Evolutionary conservation across 2,888 invertebrate species (phyloP).

Genomic region (Laspeyria flexula): DNA sequence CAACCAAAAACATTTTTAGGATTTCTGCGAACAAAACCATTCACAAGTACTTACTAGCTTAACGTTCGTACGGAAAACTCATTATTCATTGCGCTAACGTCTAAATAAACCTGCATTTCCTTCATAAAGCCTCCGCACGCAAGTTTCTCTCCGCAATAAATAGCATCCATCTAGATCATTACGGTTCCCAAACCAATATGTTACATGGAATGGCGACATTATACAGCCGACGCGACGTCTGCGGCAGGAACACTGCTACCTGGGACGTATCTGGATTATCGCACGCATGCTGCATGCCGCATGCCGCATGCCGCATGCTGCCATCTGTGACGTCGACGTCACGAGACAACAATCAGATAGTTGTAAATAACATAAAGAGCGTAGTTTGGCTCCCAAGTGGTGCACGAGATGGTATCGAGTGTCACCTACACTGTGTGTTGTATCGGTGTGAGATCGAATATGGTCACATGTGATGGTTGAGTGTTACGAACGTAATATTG

Average conservation of each 20-base stretch:
- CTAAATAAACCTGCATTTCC: neutral
- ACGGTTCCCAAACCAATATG: conserved; percentile 8
- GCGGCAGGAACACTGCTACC: conserved; percentile 19
- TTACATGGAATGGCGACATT: conserved; percentile 22
- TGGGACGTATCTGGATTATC: conserved; percentile 24
- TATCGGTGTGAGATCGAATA: neutral
- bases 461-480: neutral
- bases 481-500: neutral
- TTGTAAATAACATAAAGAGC: conserved; percentile 36
- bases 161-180: conserved; percentile 20
- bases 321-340: conserved; percentile 21
- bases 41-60: neutral
- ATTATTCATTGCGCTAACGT: neutral
- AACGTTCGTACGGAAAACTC: neutral
- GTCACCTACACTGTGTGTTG: neutral
- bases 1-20: neutral
- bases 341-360: conserved; percentile 32
- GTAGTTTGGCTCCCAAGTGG: conserved; percentile 29
- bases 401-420: conserved; percentile 34
- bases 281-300: too few species aligned
- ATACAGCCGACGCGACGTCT: conserved; percentile 17
- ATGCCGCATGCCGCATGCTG: conserved; percentile 26
- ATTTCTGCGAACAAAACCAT: neutral
- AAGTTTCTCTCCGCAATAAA: conserved; percentile 7
- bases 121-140: neutral